These are phyloP conservation scores for Scaptodrosophila latifasciaeformis DNA, from an alignment of 2,888 invertebrate genomes.

Conservation along the genomic window DNA sequence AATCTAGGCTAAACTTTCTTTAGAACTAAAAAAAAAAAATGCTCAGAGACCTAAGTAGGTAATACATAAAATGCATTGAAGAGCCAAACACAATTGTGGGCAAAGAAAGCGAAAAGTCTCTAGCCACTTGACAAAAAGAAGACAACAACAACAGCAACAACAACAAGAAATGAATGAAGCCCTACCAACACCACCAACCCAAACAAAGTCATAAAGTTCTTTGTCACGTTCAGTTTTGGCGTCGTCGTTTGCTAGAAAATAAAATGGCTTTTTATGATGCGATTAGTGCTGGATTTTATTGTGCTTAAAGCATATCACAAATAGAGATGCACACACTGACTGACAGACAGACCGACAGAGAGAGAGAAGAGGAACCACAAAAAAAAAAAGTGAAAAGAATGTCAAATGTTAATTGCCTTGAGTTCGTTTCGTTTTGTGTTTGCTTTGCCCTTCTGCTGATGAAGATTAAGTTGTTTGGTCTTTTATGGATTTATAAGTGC, in stretches of 20 bases:
- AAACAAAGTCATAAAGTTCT: constrained; percentile 43
- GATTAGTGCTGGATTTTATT: constrained; percentile 55
- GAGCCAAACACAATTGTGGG: not conserved
- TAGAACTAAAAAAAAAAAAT: constrained; percentile 2
- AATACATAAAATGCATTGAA: constrained; percentile 18
- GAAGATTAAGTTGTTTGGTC: constrained; percentile 56
- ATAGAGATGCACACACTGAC: not conserved
- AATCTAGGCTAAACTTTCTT: constrained; percentile 47
- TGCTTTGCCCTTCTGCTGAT: constrained; percentile 38
- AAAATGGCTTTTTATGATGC: constrained; percentile 63
- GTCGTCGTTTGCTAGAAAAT: constrained; percentile 24
- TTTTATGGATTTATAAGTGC: constrained; percentile 41
- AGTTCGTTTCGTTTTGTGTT: constrained; percentile 16
- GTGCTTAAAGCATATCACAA: constrained; percentile 53
- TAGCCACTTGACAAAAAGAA: constrained; percentile 36
- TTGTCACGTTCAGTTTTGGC: constrained; percentile 46
- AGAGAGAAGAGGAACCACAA: constrained; percentile 4
- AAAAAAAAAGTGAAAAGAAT: constrained; percentile 61
- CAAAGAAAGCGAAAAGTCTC: constrained; percentile 55
- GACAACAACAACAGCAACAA: constrained; percentile 19
- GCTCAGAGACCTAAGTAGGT: constrained; percentile 12
- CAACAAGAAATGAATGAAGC: constrained; percentile 22
- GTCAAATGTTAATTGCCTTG: constrained; percentile 64
- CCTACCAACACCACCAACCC: not conserved
- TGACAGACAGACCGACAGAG: too few species aligned